Evolutionary conservation across 2,888 invertebrate genomes (phyloP).

Genomic region (Criorhina ranunculi): DNA sequence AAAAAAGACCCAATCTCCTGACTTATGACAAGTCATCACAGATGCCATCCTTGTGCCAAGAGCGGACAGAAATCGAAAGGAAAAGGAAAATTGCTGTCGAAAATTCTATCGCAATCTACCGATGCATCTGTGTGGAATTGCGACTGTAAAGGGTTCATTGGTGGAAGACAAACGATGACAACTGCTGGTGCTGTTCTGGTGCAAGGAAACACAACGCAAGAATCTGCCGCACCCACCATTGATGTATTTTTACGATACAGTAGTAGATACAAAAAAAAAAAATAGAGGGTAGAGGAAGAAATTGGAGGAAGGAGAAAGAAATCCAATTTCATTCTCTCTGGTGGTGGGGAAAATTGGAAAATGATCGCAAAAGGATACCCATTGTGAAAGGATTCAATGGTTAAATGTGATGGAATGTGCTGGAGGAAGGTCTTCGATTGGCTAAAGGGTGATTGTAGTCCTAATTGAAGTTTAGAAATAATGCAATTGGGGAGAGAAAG

Average conservation of each 20-base stretch:
- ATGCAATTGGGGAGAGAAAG: constrained; percentile 56
- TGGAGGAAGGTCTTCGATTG: constrained; percentile 50
- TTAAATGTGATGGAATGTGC: constrained; percentile 70
- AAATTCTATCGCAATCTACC: constrained; percentile 70
- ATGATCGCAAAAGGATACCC: constrained; percentile 73
- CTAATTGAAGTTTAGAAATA: constrained; percentile 75
- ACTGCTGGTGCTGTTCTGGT: constrained; percentile 45
- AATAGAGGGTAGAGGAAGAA: background rate
- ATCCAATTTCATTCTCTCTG: constrained; percentile 76
- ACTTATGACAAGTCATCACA: constrained; percentile 71
- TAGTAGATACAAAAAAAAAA: background rate
- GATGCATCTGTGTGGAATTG: constrained; percentile 71
- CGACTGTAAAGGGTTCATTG: constrained; percentile 60
- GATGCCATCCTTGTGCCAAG: constrained; percentile 46
- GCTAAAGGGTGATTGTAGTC: constrained; percentile 71
- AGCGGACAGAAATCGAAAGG: background rate
- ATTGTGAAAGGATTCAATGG: constrained; percentile 73
- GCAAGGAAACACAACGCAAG: constrained; percentile 19
- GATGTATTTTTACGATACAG: constrained; percentile 43
- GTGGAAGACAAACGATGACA: constrained; percentile 74
- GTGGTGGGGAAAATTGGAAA: constrained; percentile 76
- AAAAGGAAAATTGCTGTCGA: constrained; percentile 64
- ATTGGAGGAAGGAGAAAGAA: constrained; percentile 30
- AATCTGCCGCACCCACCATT: background rate
- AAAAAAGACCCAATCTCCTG: constrained; percentile 17